Evolutionary conservation across 2,888 invertebrate species (phyloP).

Genomic region (Theretra japonica): DNA sequence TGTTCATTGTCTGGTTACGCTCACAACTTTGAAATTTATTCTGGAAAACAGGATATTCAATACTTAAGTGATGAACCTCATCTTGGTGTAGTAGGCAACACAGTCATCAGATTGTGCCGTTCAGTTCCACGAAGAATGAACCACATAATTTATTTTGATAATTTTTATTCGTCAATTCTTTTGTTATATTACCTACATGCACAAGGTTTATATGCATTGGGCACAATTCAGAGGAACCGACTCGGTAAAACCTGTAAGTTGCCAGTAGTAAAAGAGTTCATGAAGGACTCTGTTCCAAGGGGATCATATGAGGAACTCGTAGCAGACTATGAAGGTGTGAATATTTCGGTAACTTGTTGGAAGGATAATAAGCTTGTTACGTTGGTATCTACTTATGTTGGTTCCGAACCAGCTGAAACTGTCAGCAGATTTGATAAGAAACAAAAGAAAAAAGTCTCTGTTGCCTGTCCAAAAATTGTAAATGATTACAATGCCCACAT

Average conservation of each 20-base stretch:
- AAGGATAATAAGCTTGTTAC: constrained; percentile 46
- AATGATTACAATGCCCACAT: constrained; percentile 41
- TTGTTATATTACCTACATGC: constrained; percentile 31
- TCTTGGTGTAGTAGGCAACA: no score
- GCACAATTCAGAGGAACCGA: constrained; percentile 38
- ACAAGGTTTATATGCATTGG: constrained; percentile 34
- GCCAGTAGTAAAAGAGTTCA: constrained; percentile 27
- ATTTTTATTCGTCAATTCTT: constrained; percentile 30
- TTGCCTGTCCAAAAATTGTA: constrained; percentile 40
- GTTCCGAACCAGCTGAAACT: constrained; percentile 39
- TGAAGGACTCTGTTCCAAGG: constrained; percentile 35
- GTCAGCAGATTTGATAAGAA: constrained; percentile 31
- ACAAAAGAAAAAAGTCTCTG: constrained; percentile 29
- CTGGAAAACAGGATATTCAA: constrained; percentile 33
- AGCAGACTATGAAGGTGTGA: constrained; percentile 32
- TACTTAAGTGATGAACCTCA: not conserved
- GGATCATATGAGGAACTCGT: constrained; percentile 36
- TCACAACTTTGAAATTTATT: constrained; percentile 39
- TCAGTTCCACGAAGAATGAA: constrained; percentile 31
- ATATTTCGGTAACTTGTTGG: constrained; percentile 37
- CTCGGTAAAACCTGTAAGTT: constrained; percentile 36
- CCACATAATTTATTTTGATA: constrained; percentile 32
- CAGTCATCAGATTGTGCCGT: not conserved
- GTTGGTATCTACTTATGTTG: constrained; percentile 45
- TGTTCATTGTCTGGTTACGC: constrained; percentile 46